A percentile compares a stretch with the other conserved stretches of the same genome.
phyloP scores from a whole-genome alignment of 2,888 invertebrate genomes.

The Blera fallax region DNA sequence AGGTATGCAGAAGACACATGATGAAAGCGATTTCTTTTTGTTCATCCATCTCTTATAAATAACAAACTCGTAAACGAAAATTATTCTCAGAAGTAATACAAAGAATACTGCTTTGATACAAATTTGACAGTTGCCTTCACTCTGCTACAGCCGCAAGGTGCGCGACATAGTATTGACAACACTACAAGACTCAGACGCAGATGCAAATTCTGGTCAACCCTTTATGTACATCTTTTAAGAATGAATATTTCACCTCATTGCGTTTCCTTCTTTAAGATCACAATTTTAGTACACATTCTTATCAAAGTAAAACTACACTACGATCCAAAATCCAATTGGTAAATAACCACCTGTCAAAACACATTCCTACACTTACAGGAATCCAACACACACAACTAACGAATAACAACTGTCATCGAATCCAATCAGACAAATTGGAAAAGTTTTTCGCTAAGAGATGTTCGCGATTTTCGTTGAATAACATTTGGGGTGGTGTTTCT shows the following conservation, averaged over 20 bases:
- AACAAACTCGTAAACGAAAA: too few species aligned
- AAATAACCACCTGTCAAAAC: conserved; percentile 55
- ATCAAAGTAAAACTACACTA: background rate
- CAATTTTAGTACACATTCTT: conserved; percentile 37
- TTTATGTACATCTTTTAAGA: background rate
- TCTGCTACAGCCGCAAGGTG: too few species aligned
- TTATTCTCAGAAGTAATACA: too few species aligned
- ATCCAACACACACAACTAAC: background rate
- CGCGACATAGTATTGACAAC: too few species aligned
- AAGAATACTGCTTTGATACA: too few species aligned
- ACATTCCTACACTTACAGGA: background rate
- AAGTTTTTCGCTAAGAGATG: conserved; percentile 45
- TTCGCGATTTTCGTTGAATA: conserved; percentile 47
- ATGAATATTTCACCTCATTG: background rate
- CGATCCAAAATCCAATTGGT: background rate
- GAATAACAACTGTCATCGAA: conserved; percentile 8
- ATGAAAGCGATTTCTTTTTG: too few species aligned
- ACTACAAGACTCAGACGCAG: too few species aligned
- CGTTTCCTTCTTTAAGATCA: background rate
- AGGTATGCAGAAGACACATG: too few species aligned
- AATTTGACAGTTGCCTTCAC: too few species aligned
- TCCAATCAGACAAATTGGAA: conserved; percentile 40
- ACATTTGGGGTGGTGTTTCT: conserved; percentile 67
- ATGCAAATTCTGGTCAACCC: too few species aligned
- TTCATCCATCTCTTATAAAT: too few species aligned